These are phyloP conservation scores for Erebia ligea DNA, from an alignment of 2,888 invertebrate genomes.

Conservation along the genomic window DNA sequence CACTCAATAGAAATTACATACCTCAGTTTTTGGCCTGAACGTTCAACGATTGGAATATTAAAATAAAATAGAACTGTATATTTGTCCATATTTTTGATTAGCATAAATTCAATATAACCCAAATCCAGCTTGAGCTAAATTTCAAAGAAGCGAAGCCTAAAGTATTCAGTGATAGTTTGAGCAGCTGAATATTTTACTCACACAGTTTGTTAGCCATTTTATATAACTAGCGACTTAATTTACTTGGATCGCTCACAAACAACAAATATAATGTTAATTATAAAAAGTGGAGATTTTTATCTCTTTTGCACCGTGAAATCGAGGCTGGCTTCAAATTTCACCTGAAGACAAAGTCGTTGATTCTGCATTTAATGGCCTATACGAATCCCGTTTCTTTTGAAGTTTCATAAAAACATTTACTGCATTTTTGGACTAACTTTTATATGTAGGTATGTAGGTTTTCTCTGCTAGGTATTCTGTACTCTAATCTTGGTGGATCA, in stretches of 20 bases:
- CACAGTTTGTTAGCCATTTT: neutral
- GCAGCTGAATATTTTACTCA: too few species aligned
- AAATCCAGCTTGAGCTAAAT: too few species aligned
- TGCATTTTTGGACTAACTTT: constrained; percentile 10
- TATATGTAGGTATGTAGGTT: too few species aligned
- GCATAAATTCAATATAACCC: too few species aligned
- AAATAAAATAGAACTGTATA: too few species aligned
- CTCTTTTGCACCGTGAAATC: constrained; percentile 47
- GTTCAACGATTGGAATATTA: too few species aligned
- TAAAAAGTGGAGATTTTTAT: constrained; percentile 48
- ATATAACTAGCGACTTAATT: neutral
- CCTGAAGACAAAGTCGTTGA: constrained; percentile 31
- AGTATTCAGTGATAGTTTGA: too few species aligned
- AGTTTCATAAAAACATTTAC: constrained; percentile 6
- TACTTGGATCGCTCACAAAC: constrained; percentile 28
- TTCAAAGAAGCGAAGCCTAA: too few species aligned
- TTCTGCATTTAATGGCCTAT: constrained; percentile 28
- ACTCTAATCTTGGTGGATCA: neutral
- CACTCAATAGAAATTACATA: too few species aligned
- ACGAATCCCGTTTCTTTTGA: constrained; percentile 21
- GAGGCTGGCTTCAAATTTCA: constrained; percentile 39
- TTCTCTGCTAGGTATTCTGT: neutral
- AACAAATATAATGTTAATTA: constrained; percentile 46
- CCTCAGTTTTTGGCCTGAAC: too few species aligned
- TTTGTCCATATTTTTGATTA: too few species aligned